These are phyloP conservation scores for Numida meleagris DNA, from an alignment of 2,113 vertebrate species.

Conservation along the genomic window DNA sequence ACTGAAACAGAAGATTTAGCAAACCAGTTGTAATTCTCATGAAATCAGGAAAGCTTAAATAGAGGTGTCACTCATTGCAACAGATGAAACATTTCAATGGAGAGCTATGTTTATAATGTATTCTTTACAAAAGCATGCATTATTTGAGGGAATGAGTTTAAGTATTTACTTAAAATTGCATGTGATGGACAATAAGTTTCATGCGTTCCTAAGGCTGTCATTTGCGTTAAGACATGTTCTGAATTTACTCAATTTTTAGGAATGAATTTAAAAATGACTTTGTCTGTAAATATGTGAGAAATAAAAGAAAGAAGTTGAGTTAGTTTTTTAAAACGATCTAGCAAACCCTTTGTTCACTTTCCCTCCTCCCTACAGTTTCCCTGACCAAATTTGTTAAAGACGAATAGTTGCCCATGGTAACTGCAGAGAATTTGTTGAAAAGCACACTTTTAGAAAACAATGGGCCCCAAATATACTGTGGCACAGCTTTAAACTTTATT, in stretches of 20 bases:
- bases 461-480: constrained; percentile 71
- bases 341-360: constrained; percentile 20
- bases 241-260: not conserved
- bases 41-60: not conserved
- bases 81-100: not conserved
- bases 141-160: not conserved
- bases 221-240: not conserved
- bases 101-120: not conserved
- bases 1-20: not conserved
- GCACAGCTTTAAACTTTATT: constrained; percentile 84
- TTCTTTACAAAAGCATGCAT: not conserved
- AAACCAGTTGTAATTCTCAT: not conserved
- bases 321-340: not conserved
- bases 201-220: not conserved
- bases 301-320: not conserved
- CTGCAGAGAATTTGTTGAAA: constrained; percentile 73
- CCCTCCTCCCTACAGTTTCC: not conserved
- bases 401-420: constrained; percentile 70
- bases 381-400: constrained; percentile 50
- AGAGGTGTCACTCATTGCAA: not conserved
- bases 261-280: not conserved
- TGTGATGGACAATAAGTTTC: not conserved
- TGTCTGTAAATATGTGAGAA: not conserved
- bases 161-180: not conserved
- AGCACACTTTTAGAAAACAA: constrained; percentile 72